Evolutionary conservation across 2,888 invertebrate species (phyloP), one percentile per base, ranked within the genome.

Genomic region (Choreutis nemorana): DNA sequence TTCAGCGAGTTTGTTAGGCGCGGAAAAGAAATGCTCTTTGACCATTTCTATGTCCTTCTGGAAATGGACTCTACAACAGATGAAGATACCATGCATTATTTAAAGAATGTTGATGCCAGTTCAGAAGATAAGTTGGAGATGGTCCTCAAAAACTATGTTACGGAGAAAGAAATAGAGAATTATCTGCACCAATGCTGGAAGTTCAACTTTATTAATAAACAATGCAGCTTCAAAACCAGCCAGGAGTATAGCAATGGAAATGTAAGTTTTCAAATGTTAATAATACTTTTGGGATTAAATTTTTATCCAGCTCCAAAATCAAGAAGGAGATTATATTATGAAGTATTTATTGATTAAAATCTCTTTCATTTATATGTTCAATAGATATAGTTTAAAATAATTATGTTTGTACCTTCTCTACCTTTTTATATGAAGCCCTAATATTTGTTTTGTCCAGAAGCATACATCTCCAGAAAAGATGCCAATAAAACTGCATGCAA

Each of bases 151-250:
- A 54, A 51, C 32, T 41, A 55, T 1, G 57, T 56, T 1, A 57
- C 66, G 0, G 63, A 68, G 38, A 71, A 73, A 3, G 75, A 78
- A 33, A 50, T 77, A 2, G 70, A 73, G 29, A 62, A 64, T 33
- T 72, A 75, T 35, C 41, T 75, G 28, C 62, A 62, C 39, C 71
- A 70, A 23, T 73, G 75, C 28, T 78, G 77, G 77, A 55, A 63
- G 32, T 72, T 66, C 39, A 66, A 70, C 36, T 59, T 55, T 42
- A 48, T 75, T 13, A 42, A 55, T 28, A 64, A 64, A 15, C 60
- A 64, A 43, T 32, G 6, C 22, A 33, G 16, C 2, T 10, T 7
- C 24, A 15, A 9, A 29, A 18, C 9, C 16, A 26, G 10, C 14
- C 3, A 5, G 8, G n/a, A n/a, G n/a, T n/a, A n/a, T n/a, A n/a